Evolutionary conservation across 2,888 invertebrate genomes (phyloP).

Genomic region (Drosophila birchii): DNA sequence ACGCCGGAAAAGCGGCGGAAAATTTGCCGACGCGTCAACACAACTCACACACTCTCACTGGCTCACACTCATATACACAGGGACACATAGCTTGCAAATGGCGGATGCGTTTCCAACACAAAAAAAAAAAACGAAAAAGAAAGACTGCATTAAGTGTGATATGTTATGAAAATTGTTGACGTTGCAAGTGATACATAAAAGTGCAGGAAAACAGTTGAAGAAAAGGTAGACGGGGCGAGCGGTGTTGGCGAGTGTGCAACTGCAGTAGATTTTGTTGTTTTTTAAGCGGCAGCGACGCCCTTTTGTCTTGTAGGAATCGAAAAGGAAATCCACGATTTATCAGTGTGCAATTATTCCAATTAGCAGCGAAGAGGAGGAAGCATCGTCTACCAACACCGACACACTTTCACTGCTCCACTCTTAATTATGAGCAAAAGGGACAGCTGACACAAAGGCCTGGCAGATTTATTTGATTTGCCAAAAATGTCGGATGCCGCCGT

Average conservation of each 20-base stretch:
- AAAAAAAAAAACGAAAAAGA: conserved; percentile 58
- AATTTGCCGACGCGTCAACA: conserved; percentile 77
- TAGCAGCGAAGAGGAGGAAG: conserved; percentile 50
- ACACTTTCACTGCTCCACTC: conserved; percentile 57
- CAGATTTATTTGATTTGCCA: conserved; percentile 63
- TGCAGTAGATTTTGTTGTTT: conserved; percentile 63
- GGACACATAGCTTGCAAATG: conserved; percentile 69
- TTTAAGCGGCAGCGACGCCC: conserved; percentile 68
- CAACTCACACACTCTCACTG: conserved; percentile 47
- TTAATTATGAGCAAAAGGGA: conserved; percentile 49
- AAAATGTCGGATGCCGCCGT: conserved; percentile 60
- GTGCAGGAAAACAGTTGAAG: conserved; percentile 38
- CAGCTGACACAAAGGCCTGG: conserved; percentile 40
- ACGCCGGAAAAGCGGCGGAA: conserved; percentile 57
- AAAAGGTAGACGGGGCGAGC: not conserved
- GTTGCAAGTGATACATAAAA: conserved; percentile 59
- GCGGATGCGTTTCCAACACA: conserved; percentile 67
- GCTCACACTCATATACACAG: conserved; percentile 43
- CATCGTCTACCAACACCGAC: conserved; percentile 15
- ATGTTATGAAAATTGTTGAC: conserved; percentile 71
- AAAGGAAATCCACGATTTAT: conserved; percentile 31
- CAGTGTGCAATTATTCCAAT: conserved; percentile 59
- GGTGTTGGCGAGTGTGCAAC: conserved; percentile 27
- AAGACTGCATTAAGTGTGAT: conserved; percentile 66
- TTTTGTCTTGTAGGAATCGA: conserved; percentile 64